Base-by-base conservation (phyloP, 2,797 vertebrate species). In the Lophius americanus region DNA sequence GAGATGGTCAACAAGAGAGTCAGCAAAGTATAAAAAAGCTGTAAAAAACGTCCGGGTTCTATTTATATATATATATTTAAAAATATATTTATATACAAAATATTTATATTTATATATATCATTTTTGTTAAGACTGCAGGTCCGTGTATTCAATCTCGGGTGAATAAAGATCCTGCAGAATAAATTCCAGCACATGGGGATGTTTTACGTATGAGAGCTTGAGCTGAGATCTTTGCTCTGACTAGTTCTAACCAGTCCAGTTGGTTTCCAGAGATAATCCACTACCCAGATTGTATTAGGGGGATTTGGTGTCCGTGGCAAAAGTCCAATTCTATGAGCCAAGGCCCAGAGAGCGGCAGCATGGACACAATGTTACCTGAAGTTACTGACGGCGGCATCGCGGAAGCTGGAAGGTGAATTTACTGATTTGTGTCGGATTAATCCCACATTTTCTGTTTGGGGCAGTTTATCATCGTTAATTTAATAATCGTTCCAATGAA, bases 191-290 rank as follows among this genome's bases (percentile, higher is more conserved):
- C 2, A 47, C 4, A 5, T 46, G 23, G 11, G 12, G 48, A 48
- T 39, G 52, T 38, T 6, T 37, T 7, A 2, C 6, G 13, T 52
- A 9, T 6, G 7, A 52, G 36, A 48, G 14, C 44, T 41, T 6
- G 51, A 44, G 47, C 66, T 35, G 13, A 50, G 32, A 39, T 44
- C 14, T 59, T 23, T 57, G 13, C 14, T 59, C 51, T 4, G 52
- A 36, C 4, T 9, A 41, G 42, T 54, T 66, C 2, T 3, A 5
- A 2, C 44, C 62, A 63, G 38, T 77, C 68, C 80, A 78, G 80
- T 77, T 84, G 81, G 66, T 70, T 51, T 69, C 60, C 67, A 68
- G 74, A 82, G 86, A 88, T 92, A 86, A 90, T 85, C 85, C 75
- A 61, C 13, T 7, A 60, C 75, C 64, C 69, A 76, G 78, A 84